These are phyloP conservation scores for Buathra laborator DNA, from an alignment of 2,888 invertebrate genomes.

Conservation along the genomic window DNA sequence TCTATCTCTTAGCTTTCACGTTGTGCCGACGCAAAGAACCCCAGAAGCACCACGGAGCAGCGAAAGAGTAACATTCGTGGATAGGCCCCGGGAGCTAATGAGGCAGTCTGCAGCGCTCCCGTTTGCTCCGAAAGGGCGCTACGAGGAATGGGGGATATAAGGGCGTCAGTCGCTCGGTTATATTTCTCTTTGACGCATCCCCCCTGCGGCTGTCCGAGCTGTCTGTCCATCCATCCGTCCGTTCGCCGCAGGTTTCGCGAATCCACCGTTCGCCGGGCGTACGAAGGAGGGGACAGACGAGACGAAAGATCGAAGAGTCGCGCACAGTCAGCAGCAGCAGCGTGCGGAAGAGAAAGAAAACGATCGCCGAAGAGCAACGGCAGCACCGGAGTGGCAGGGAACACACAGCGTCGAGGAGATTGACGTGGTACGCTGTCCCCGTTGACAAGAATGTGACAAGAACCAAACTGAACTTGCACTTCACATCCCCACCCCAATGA, in stretches of 20 bases:
- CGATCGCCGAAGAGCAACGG: constrained; percentile 28
- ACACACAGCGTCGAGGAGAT: constrained; percentile 81
- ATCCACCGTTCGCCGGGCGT: neutral
- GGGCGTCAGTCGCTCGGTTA: constrained; percentile 81
- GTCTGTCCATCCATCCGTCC: constrained; percentile 76
- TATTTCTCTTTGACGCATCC: constrained; percentile 85
- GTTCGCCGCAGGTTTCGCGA: constrained; percentile 42
- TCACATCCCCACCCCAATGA: constrained; percentile 69
- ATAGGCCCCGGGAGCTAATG: constrained; percentile 83
- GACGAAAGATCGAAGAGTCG: constrained; percentile 61
- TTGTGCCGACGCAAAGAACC: constrained; percentile 30
- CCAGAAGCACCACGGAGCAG: constrained; percentile 26
- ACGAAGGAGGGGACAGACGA: neutral
- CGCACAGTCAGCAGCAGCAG: constrained; percentile 32
- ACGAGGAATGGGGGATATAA: neutral
- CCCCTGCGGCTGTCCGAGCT: constrained; percentile 80
- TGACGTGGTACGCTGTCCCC: constrained; percentile 84
- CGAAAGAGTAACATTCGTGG: constrained; percentile 76
- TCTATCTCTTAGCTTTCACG: neutral
- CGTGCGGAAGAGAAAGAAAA: constrained; percentile 58
- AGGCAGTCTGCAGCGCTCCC: constrained; percentile 77
- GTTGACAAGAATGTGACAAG: constrained; percentile 85
- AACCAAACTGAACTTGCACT: constrained; percentile 82
- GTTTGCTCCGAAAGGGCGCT: constrained; percentile 36
- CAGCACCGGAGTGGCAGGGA: constrained; percentile 22